Conservation (phyloP, 2,888 invertebrate genomes). For the Tetrapedia diversipes region DNA sequence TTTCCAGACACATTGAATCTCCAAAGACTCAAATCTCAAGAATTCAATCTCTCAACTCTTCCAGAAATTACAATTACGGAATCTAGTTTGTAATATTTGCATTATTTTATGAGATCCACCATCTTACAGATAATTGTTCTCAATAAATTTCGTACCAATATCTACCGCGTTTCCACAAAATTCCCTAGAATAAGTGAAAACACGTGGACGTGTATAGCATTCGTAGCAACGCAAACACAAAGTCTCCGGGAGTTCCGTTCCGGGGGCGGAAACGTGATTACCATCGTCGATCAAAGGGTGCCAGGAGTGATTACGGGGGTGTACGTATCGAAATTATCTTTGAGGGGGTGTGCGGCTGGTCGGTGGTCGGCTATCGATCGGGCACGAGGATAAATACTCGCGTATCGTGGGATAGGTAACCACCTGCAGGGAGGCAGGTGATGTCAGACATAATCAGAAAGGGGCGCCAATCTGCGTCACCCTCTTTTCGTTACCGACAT, state of each 20-base stretch:
- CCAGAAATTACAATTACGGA: no score
- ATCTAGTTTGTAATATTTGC: no score
- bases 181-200: not conserved
- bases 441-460: slow-evolving; percentile 66
- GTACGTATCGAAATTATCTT: slow-evolving; percentile 52
- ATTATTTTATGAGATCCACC: no score
- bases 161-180: no score
- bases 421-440: slow-evolving; percentile 74
- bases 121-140: no score
- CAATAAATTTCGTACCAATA: no score
- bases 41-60: no score
- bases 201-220: not conserved
- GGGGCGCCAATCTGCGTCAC: slow-evolving; percentile 67
- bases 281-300: slow-evolving; percentile 38
- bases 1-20: no score
- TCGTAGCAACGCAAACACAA: not conserved
- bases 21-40: no score
- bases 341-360: slow-evolving; percentile 51
- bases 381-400: slow-evolving; percentile 61
- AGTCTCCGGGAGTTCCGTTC: slow-evolving; percentile 12
- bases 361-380: slow-evolving; percentile 60
- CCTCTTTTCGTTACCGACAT: slow-evolving; percentile 42
- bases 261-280: slow-evolving; percentile 18
- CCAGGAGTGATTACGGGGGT: slow-evolving; percentile 57
- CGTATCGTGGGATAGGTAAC: slow-evolving; percentile 63